Evolutionary conservation across 2,797 vertebrate genomes (phyloP), one percentile per base, ranked within the genome.

Genomic region (Neopelma chrysocephalum): DNA sequence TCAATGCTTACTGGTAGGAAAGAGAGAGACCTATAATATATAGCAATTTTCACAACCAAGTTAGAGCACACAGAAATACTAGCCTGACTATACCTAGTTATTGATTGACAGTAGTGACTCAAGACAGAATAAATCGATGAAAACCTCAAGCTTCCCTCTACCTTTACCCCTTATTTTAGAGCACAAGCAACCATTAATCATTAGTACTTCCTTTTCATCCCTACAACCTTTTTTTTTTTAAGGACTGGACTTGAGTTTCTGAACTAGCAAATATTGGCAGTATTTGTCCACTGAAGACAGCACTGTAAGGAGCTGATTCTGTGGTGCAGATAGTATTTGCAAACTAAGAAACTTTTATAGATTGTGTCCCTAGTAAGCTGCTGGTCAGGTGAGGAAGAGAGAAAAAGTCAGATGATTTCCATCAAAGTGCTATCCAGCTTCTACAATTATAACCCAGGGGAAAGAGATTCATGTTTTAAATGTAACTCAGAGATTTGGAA

Each of bases 1-100:
- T 96, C 31, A n/a, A 4, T 91, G 82, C 89, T 90, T 90, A 65
- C 70, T 96, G 42, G 11, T 91, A n/a, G 58, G 69, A 81, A 95
- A 95, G 64, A 80, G 64, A 85, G 73, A 91, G 14, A 85, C 80
- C n/a, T 66, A 87, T 93, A 96, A 88, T 80, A 51, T 61, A 43
- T 14, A 89, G 26, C n/a, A 82, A 38, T 95, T 94, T 96, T 91
- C 76, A 85, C 58, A 68, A 34, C 56, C 73, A 15, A 95, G 32
- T 93, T 94, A 79, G 42, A 77, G 62, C n/a, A 92, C 38, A 60
- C 2, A 94, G 43, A 93, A 94, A 95, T 84, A 56, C 34, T 90
- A 70, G 18, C 15, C 88, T 58, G 25, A 88, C 71, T 43, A 62
- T 61, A 76, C 58, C 73, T 90, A 93, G 91, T 72, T 92, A 60